Evolutionary conservation across 2,797 vertebrate genomes (phyloP), one percentile per base, ranked within the genome.

Genomic region (Neosalanx taihuensis): DNA sequence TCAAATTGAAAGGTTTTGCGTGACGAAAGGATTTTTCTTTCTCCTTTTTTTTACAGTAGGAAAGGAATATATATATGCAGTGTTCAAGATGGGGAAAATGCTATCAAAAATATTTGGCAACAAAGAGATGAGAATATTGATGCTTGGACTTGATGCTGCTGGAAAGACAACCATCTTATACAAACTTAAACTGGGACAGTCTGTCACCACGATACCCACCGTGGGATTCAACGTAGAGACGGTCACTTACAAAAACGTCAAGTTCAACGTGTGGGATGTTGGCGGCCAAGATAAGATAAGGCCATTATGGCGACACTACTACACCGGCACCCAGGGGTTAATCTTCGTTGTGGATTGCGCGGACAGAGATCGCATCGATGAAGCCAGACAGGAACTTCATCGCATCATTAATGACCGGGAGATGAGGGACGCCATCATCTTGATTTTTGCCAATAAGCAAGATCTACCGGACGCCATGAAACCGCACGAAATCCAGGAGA

Each of bases 41-140:
- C 20, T 56, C 37, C 18, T 30, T 76, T 79, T 72, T 82, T 83
- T 87, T 77, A 80, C 71, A 46, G 59, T 81, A 73, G 77, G 67
- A 81, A 68, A 67, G 78, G 76, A 80, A 80, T 90, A 92, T 93
- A 90, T 94, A 90, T 94, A 93, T 94, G 92, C 90, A 84, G 86
- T 85, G 72, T 87, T 85, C 85, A 94, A 91, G 87, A 99, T 99
- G 98, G 98, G 98, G 90, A 99, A 99, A 90, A 93, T 98, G 94
- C 93, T 99, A 66, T 99, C 98, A 74, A 99, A 99, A 87, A 99
- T 99, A 84, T 99, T 99, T 86, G 97, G 97, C 85, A 99, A 99
- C 95, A 99, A 99, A 93, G 98, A 99, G 90, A 99, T 99, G 98
- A 96, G 98, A 93, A 99, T 99, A 95, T 87, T 99, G 92, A 98